Base-by-base conservation (phyloP, 2,113 vertebrate genomes). In the Regulus satrapa region DNA sequence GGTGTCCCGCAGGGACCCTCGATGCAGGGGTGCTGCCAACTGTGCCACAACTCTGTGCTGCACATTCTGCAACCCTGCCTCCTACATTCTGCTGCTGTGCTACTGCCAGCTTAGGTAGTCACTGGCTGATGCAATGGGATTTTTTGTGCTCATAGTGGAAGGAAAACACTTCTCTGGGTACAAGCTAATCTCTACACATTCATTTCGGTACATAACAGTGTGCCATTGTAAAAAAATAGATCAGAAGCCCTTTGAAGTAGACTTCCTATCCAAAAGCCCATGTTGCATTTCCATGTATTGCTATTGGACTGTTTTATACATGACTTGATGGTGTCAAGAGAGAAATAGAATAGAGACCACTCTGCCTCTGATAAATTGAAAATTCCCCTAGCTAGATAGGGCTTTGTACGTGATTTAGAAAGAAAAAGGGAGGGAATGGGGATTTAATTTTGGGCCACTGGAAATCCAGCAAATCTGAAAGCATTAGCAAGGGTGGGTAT, bases 51-150 rank as follows among this genome's bases (percentile, higher is more conserved):
- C 8, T 46, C 34, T 0, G 7, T 31, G 21, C 20, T 21, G 29
- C 23, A 43, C 25, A 23, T 17, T 5, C 24, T 18, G 12, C 32
- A n/a, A n/a, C n/a, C n/a, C n/a, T n/a, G n/a, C n/a, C n/a, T n/a
- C n/a, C n/a, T n/a, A n/a, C n/a, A n/a, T n/a, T 5, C 24, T 18
- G 12, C 32, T 61, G 51, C n/a, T 3, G 0, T 31, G 40, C 40
- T 64, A 49, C 34, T 10, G 3, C 29, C 7, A 8, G 17, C n/a
- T 48, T 11, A 5, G 21, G 4, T 0, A 0, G 10, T 14, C 20
- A 15, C 43, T 3, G 1, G 7, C 56, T 25, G 1, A 31, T 1
- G 1, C 2, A 2, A 13, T 8, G 24, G 14, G 20, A 31, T 3
- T 45, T 52, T 36, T 8, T 52, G 4, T 10, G 8, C 19, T 54